Conservation (phyloP, 2,113 vertebrate genomes). For the Leuciscus idus region DNA sequence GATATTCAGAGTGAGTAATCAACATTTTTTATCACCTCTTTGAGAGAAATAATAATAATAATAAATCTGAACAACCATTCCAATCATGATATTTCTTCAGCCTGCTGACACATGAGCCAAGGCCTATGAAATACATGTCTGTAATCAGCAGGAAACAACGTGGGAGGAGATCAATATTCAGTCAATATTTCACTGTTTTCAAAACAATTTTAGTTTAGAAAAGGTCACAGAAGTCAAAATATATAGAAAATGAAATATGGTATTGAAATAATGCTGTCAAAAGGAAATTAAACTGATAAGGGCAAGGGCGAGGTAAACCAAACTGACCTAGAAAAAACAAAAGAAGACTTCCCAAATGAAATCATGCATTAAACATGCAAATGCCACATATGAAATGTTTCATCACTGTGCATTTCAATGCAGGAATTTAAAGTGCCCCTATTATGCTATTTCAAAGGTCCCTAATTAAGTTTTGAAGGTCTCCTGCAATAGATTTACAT, state of each 20-base stretch:
- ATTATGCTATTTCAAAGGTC: too few species aligned
- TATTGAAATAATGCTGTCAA: neutral
- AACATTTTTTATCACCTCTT: neutral
- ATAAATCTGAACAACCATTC: neutral
- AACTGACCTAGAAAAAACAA: neutral
- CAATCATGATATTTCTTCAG: neutral
- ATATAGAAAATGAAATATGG: neutral
- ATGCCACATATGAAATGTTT: neutral
- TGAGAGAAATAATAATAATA: neutral
- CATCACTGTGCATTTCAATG: neutral
- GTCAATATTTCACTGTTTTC: neutral
- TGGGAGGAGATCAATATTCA: conserved; percentile 2
- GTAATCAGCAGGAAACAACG: neutral
- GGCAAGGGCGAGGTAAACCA: neutral
- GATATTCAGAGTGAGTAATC: neutral
- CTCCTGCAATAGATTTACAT: too few species aligned
- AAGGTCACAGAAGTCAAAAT: conserved; percentile 1
- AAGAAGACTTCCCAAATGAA: neutral
- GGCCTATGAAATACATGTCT: neutral
- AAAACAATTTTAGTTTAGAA: neutral
- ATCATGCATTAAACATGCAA: neutral
- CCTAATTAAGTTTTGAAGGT: too few species aligned
- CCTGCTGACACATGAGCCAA: too few species aligned
- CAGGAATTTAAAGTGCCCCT: neutral
- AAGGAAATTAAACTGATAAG: conserved; percentile 6